phyloP scores from a whole-genome alignment of 2,797 vertebrate genomes.

The Rhinichthys osculus region DNA sequence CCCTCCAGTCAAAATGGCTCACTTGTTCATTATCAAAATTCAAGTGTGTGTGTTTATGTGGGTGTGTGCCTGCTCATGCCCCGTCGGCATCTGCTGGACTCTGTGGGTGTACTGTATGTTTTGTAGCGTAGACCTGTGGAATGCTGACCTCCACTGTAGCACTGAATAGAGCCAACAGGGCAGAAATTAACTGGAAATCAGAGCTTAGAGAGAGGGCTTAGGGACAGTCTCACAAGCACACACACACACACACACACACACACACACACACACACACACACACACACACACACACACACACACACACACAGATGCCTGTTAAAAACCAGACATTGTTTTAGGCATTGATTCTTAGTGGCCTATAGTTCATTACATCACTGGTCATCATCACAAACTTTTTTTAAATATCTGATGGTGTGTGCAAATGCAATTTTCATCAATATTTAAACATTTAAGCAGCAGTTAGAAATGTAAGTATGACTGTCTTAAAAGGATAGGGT shows the following conservation, averaged over 20 bases:
- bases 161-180: constrained; percentile 63
- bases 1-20: neutral
- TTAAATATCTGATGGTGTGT: neutral
- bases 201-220: constrained; percentile 56
- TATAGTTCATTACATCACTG: neutral
- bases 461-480: neutral
- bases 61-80: neutral
- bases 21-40: constrained; percentile 1
- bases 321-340: neutral
- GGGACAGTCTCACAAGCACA: constrained; percentile 3
- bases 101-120: constrained; percentile 34
- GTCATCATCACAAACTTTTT: neutral
- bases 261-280: too few species aligned
- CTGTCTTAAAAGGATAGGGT: neutral
- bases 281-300: neutral
- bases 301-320: constrained; percentile 16
- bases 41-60: constrained; percentile 11
- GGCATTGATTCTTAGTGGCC: neutral
- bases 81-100: constrained; percentile 30
- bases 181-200: constrained; percentile 63
- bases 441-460: neutral
- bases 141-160: constrained; percentile 67
- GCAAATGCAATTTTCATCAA: neutral
- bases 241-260: neutral
- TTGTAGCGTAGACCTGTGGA: constrained; percentile 64